These are phyloP conservation scores for Pangasius mekongensis DNA, from an alignment of 2,797 vertebrate genomes.

Conservation along the genomic window DNA sequence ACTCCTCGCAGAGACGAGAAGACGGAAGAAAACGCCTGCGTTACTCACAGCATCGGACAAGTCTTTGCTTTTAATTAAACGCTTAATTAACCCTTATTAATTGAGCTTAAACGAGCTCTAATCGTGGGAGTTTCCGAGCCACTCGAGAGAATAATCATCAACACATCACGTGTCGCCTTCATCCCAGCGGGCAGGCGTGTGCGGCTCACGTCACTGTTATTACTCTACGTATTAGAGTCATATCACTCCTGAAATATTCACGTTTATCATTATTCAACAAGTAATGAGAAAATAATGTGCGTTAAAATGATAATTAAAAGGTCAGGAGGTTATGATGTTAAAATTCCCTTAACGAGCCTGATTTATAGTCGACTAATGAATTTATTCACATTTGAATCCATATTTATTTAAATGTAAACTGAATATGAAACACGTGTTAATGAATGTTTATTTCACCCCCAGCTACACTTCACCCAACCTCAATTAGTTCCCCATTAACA, in stretches of 20 bases:
- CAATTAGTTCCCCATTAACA: background rate
- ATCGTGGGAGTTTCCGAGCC: slow-evolving; percentile 33
- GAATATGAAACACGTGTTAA: background rate
- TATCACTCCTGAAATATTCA: background rate
- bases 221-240: background rate
- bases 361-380: background rate
- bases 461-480: background rate
- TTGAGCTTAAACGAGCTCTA: slow-evolving; percentile 39
- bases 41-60: slow-evolving; percentile 27
- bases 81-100: slow-evolving; percentile 57
- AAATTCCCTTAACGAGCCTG: background rate
- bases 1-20: background rate
- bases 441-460: background rate
- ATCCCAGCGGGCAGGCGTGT: background rate
- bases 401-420: background rate
- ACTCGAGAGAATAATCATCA: background rate
- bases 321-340: background rate
- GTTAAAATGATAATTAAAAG: background rate
- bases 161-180: background rate
- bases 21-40: background rate
- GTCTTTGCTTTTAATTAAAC: slow-evolving; percentile 52
- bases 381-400: background rate
- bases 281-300: background rate
- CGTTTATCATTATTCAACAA: too few species aligned
- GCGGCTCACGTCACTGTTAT: background rate